Conservation (phyloP, 2,113 vertebrate genomes). For the Rhizomys pruinosus region DNA sequence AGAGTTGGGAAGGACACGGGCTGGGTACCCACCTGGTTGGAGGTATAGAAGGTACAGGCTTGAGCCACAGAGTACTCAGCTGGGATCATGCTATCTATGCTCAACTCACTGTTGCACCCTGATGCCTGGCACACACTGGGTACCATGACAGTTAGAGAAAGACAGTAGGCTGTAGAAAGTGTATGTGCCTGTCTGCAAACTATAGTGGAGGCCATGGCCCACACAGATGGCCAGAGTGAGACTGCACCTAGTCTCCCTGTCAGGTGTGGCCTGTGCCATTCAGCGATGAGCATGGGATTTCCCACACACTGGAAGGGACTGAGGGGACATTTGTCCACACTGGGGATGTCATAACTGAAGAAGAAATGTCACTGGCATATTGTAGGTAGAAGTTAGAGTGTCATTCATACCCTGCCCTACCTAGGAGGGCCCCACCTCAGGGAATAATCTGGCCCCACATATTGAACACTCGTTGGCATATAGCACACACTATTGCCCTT, state of each 20-base stretch:
- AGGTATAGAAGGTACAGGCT: not conserved
- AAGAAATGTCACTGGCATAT: too few species aligned
- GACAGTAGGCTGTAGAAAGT: not conserved
- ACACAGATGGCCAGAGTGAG: accelerated
- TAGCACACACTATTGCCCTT: not conserved
- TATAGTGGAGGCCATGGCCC: not conserved
- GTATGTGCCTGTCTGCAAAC: not conserved
- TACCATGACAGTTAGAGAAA: too few species aligned
- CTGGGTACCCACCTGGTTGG: not conserved
- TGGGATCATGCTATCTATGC: accelerated
- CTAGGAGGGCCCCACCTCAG: not conserved
- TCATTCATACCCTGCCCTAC: not conserved
- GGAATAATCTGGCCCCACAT: too few species aligned
- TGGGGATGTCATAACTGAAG: not conserved
- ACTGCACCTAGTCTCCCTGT: accelerated
- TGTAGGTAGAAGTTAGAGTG: not conserved
- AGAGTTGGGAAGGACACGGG: not conserved
- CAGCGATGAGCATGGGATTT: accelerated
- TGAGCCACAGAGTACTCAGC: too few species aligned
- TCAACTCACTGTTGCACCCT: not conserved
- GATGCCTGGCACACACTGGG: too few species aligned
- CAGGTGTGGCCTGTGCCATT: not conserved
- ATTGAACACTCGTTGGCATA: accelerated
- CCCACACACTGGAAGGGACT: too few species aligned
- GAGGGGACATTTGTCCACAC: not conserved